Conservation (phyloP, 2,888 invertebrate genomes). For the Sminthurinus aureus region DNA sequence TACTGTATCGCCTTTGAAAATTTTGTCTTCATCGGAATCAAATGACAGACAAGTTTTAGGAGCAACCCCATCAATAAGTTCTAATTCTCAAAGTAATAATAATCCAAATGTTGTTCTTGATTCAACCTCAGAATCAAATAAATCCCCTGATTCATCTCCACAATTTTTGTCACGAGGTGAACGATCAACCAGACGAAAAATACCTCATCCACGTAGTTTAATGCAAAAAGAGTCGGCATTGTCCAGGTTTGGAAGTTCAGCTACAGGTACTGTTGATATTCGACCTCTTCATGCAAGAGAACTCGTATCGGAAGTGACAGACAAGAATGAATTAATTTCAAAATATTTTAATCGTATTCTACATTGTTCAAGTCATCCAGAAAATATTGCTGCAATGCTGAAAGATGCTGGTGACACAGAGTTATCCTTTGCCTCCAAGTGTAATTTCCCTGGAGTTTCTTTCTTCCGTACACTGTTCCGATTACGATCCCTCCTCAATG, state of each 20-base stretch:
- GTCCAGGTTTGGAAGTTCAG: constrained; percentile 32
- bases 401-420: constrained; percentile 49
- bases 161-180: constrained; percentile 10
- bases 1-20: neutral
- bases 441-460: constrained; percentile 58
- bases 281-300: constrained; percentile 26
- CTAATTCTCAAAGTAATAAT: neutral
- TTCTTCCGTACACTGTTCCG: constrained; percentile 58
- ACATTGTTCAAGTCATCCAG: constrained; percentile 45
- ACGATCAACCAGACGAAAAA: constrained; percentile 46
- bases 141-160: neutral
- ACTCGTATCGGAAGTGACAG: constrained; percentile 41
- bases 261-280: neutral
- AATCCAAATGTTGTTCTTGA: neutral
- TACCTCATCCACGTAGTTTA: constrained; percentile 57
- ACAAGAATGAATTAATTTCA: constrained; percentile 53
- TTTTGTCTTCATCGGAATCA: neutral
- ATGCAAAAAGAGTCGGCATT: constrained; percentile 47
- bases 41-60: constrained; percentile 1
- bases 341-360: constrained; percentile 52
- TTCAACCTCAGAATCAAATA: constrained; percentile 1
- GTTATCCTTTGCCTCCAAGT: constrained; percentile 54
- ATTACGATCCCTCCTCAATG: constrained; percentile 52
- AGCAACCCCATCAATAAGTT: neutral
- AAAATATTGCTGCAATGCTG: constrained; percentile 29